Evolutionary conservation across 1,140 invertebrate species (phyloP), one percentile per base, ranked within the genome.

Genomic region (Tetramorium simillimum): DNA sequence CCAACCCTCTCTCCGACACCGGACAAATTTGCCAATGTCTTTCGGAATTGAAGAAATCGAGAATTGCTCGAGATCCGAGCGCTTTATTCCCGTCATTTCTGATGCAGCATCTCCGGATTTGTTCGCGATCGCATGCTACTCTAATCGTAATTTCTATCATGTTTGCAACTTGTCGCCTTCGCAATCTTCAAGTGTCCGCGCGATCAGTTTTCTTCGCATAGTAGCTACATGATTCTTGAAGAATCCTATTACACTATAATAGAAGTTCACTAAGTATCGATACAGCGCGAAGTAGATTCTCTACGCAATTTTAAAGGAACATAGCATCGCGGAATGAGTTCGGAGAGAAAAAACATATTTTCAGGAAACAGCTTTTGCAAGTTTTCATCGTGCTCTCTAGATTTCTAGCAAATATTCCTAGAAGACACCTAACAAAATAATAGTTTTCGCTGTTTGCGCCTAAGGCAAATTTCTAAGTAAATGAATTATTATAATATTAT

Each of bases 91-190:
- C 9, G 3, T 49, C 24, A 18, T 40, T 37, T 5, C 40, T 46
- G 60, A 37, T 73, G 18, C n/a, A 53, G 28, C 14, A 2, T 87
- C 10, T 24, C 1, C 70, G 80, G 33, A 51, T 51, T 87, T 70
- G 49, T 65, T 16, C 21, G 14, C 24, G 28, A 87, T 60, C 49
- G 51, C 58, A 87, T 53, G 43, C 70, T 82, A 73, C 75, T 49
- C 46, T 53, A 33, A 56, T 72, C 75, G 21, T 21, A 65, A 73
- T 88, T 88, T 73, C 21, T n/a, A 18, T 33, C 21, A n/a, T 28
- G 46, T 78, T 46, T 72, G 46, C 16, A 80, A 80, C 76, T 88
- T 62, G 51, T 73, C 60, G 60, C 51, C 28, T 62, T 69, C 7
- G 51, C 51, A 33, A 46, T 73, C 21, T 73, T 82, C 51, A 46